Percentiles rank a stretch among this genome's conserved stretches.
Conservation (phyloP, 2,113 vertebrate genomes). For the Boulengeromyrus knoepffleri region DNA sequence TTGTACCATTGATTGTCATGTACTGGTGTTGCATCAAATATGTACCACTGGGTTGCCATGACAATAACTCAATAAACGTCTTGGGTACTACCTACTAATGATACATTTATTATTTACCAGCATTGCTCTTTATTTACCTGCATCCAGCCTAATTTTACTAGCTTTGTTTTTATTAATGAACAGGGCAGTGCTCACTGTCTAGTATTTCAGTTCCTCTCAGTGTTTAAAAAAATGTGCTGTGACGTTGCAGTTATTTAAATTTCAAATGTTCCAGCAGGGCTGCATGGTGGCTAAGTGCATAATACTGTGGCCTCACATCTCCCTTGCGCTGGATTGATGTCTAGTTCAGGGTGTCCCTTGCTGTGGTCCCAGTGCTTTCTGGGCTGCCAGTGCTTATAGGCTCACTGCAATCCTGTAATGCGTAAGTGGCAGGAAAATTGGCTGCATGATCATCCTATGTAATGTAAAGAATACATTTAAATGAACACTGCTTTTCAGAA, state of each 20-base stretch:
- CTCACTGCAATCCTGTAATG: background rate
- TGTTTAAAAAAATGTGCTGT: background rate
- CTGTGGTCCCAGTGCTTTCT: background rate
- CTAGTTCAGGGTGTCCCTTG: background rate
- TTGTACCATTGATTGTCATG: background rate
- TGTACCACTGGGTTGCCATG: background rate
- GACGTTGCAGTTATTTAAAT: background rate
- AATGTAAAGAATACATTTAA: background rate
- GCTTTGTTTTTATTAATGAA: background rate
- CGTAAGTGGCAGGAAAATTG: background rate
- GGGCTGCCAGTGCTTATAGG: background rate
- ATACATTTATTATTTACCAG: background rate
- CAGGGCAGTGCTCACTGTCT: background rate
- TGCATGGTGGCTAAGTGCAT: background rate
- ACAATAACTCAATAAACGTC: background rate
- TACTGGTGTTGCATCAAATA: background rate
- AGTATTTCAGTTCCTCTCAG: background rate
- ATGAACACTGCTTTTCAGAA: background rate
- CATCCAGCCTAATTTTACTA: background rate
- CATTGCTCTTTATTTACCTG: background rate
- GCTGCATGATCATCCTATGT: background rate
- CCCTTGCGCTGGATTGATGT: background rate
- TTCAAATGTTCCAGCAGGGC: background rate
- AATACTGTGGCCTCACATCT: background rate
- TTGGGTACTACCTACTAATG: background rate